phyloP scores from a whole-genome alignment of 2,888 invertebrate genomes.

The Dryobotodes eremita region DNA sequence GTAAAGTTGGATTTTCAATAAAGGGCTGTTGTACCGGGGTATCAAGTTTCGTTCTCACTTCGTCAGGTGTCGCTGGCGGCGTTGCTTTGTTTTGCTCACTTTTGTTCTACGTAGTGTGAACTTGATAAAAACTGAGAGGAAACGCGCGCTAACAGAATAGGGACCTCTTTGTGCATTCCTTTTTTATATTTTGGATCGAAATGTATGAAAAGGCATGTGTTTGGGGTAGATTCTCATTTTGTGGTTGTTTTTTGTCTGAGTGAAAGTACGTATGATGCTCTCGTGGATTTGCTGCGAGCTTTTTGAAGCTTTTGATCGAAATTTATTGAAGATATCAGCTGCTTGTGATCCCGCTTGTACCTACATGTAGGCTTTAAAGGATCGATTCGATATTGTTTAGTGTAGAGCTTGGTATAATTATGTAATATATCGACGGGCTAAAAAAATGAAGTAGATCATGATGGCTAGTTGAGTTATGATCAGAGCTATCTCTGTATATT shows the following conservation, averaged over 20 bases:
- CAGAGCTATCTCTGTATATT: not conserved
- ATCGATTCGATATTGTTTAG: not conserved
- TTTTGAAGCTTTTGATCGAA: conserved; percentile 42
- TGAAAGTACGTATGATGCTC: conserved; percentile 66
- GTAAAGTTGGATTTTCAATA: conserved; percentile 66
- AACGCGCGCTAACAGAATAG: conserved; percentile 82
- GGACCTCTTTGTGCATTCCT: conserved; percentile 75
- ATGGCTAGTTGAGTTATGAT: not conserved
- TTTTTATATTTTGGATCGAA: conserved; percentile 68
- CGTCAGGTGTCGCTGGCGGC: conserved; percentile 89
- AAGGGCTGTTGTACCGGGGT: conserved; percentile 68
- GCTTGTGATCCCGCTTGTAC: conserved; percentile 16
- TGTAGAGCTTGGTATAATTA: not conserved
- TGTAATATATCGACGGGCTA: not conserved
- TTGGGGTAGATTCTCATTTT: conserved; percentile 72
- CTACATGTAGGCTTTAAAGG: not conserved
- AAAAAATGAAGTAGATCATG: not conserved
- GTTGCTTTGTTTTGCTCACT: conserved; percentile 86
- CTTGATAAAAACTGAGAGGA: conserved; percentile 86
- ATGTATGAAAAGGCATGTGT: conserved; percentile 75
- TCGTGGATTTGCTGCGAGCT: conserved; percentile 32
- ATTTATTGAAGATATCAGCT: conserved; percentile 53
- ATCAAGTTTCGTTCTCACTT: conserved; percentile 89
- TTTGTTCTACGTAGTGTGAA: conserved; percentile 89
- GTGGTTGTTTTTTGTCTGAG: conserved; percentile 73